Percentiles rank a stretch among this genome's conserved stretches.
Evolutionary conservation across 2,113 vertebrate genomes (phyloP).

Genomic region (Ammodytes marinus): DNA sequence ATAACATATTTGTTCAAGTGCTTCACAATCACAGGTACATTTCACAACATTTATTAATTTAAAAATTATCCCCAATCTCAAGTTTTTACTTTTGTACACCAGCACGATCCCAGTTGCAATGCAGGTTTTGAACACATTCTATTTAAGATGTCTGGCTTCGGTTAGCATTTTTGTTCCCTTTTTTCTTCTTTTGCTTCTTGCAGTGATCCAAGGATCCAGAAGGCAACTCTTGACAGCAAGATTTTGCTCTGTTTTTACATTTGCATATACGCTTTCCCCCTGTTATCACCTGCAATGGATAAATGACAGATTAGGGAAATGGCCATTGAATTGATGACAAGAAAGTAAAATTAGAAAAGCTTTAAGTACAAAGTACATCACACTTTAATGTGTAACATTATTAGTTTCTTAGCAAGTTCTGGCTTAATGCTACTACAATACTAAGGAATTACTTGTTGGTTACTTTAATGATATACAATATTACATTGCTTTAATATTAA

Average conservation of each 20-base stretch:
- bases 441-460: neutral
- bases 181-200: constrained; percentile 25
- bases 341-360: neutral
- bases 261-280: constrained; percentile 8
- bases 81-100: neutral
- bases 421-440: neutral
- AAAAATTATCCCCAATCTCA: too few relatives aligned
- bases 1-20: neutral
- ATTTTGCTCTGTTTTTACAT: constrained; percentile 19
- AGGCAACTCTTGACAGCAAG: constrained; percentile 16
- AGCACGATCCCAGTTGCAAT: neutral
- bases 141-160: neutral
- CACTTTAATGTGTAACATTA: neutral
- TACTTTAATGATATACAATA: neutral
- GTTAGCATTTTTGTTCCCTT: neutral
- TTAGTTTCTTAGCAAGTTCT: neutral
- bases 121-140: neutral
- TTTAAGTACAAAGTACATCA: neutral
- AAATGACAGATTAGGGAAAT: constrained; percentile 25
- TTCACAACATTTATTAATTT: too few relatives aligned
- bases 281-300: constrained; percentile 69
- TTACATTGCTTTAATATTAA: neutral
- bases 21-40: neutral
- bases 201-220: neutral
- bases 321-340: neutral